A percentile compares a stretch with the other conserved stretches of the same genome.
Evolutionary conservation across 1,140 invertebrate genomes (phyloP).

Genomic region (Diuraphis noxia): DNA sequence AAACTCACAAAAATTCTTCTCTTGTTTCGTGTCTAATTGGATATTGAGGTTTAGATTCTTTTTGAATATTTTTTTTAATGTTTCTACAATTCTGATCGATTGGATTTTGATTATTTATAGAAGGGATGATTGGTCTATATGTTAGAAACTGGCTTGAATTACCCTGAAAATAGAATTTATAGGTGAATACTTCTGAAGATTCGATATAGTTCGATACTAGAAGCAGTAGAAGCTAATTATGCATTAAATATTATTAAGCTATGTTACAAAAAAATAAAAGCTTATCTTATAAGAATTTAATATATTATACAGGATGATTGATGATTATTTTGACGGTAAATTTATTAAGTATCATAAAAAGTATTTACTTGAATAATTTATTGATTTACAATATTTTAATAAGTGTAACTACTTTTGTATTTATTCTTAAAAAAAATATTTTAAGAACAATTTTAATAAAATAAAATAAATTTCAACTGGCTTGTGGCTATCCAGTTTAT

Average conservation of each 20-base stretch:
- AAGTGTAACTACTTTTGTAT: neutral
- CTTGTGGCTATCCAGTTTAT: neutral
- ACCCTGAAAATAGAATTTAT: constrained; percentile 21
- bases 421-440: too few species aligned
- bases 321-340: neutral
- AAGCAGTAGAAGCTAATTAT: neutral
- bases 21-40: constrained; percentile 59
- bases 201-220: too few species aligned
- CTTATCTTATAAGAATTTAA: too few species aligned
- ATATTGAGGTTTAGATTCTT: constrained; percentile 57
- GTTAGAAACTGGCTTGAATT: constrained; percentile 21
- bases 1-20: constrained; percentile 60
- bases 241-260: neutral
- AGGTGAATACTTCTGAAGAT: neutral
- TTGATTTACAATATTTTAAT: neutral
- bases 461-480: too few species aligned
- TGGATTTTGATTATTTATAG: constrained; percentile 15
- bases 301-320: neutral
- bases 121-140: constrained; percentile 58
- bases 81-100: constrained; percentile 18
- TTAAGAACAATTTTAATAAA: too few species aligned
- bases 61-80: constrained; percentile 17
- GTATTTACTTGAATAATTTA: neutral
- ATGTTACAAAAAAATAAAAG: neutral
- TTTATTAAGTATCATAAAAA: neutral